These are phyloP conservation scores for Griposia aprilina DNA, from an alignment of 2,888 invertebrate species.

Conservation along the genomic window DNA sequence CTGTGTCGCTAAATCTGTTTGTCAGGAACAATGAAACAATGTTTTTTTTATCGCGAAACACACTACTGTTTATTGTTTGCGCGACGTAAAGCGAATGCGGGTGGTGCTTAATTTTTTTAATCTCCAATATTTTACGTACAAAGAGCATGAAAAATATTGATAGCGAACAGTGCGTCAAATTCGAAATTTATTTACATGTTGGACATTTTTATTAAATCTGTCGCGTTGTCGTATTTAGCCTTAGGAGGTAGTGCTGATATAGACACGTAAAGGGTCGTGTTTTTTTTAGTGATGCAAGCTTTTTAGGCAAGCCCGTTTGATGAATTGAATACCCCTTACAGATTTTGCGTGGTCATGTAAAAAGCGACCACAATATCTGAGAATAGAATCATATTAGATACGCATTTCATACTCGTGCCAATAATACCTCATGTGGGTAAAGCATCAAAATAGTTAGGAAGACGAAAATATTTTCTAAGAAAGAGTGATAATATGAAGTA, in stretches of 20 bases:
- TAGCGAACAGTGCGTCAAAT: conserved; percentile 63
- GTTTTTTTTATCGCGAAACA: conserved; percentile 54
- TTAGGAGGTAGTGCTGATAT: not conserved
- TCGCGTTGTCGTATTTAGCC: not conserved
- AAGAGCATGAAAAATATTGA: conserved; percentile 73
- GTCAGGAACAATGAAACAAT: conserved; percentile 45
- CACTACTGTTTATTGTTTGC: conserved; percentile 69
- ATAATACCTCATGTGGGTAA: conserved; percentile 19
- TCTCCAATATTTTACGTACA: conserved; percentile 67
- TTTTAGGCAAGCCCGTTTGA: conserved; percentile 40
- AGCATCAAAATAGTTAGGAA: conserved; percentile 23
- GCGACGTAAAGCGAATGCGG: conserved; percentile 75
- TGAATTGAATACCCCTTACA: conserved; percentile 56
- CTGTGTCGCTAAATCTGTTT: conserved; percentile 23
- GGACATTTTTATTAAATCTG: conserved; percentile 60
- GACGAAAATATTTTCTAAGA: conserved; percentile 26
- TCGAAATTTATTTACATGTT: conserved; percentile 57
- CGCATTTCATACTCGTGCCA: conserved; percentile 41
- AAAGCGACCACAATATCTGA: conserved; percentile 58
- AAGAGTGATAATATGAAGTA: conserved; percentile 10
- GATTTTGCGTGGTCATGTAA: conserved; percentile 63
- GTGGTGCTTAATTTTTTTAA: conserved; percentile 68
- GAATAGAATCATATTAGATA: conserved; percentile 58
- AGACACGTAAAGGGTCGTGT: not conserved
- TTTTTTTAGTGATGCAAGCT: conserved; percentile 36